These are phyloP conservation scores for Lophochroa leadbeateri DNA, from an alignment of 2,113 vertebrate species.

Conservation along the genomic window DNA sequence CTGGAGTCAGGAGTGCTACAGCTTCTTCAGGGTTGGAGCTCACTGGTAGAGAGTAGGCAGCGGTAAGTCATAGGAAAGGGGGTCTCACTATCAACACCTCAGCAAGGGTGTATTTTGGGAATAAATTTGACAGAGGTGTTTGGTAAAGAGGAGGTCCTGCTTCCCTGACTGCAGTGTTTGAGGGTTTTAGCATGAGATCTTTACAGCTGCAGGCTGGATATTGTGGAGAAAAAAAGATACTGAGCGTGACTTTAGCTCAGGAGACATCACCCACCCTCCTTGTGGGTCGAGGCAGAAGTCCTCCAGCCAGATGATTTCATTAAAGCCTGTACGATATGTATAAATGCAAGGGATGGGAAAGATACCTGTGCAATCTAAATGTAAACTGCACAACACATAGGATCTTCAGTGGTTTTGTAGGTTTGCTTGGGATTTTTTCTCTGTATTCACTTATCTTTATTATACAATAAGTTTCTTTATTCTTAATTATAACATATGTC, in stretches of 20 bases:
- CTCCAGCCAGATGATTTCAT: background rate
- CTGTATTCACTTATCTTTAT: background rate
- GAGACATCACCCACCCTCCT: background rate
- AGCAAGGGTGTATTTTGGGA: background rate
- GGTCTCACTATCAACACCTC: background rate
- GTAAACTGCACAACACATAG: background rate
- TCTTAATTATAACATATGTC: background rate
- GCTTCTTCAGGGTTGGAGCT: background rate
- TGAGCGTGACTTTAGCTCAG: background rate
- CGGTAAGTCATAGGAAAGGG: background rate
- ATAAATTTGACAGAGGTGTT: background rate
- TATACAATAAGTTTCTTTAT: background rate
- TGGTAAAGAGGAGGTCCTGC: background rate
- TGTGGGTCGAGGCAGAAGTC: background rate
- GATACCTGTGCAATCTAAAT: background rate
- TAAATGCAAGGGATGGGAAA: background rate
- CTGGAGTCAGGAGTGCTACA: background rate
- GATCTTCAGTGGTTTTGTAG: background rate
- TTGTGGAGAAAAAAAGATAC: background rate
- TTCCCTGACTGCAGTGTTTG: background rate
- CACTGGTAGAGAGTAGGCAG: background rate
- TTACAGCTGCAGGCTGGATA: background rate
- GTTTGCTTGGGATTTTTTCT: background rate
- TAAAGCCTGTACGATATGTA: background rate
- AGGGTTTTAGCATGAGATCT: background rate